phyloP scores from a whole-genome alignment of 2,888 invertebrate species.

The Clostera curtula region DNA sequence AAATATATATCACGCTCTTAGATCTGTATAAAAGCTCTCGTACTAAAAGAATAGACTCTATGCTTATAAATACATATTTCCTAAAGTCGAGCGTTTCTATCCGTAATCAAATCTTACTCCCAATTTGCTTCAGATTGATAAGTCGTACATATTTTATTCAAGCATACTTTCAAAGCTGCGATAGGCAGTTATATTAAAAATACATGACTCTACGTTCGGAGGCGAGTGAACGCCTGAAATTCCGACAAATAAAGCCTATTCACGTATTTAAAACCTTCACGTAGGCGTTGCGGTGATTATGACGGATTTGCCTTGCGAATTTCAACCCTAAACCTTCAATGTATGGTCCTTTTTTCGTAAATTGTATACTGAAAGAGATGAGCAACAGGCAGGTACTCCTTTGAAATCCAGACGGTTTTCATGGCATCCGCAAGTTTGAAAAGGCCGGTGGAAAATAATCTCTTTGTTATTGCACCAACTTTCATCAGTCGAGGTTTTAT shows the following conservation, averaged over 20 bases:
- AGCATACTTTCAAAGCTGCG: conserved; percentile 2
- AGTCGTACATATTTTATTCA: neutral
- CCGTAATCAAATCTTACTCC: too few relatives aligned
- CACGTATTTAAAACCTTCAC: conserved; percentile 21
- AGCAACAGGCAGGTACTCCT: conserved; percentile 31
- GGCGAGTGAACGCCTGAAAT: conserved; percentile 2
- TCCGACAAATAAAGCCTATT: conserved; percentile 17
- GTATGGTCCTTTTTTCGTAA: conserved; percentile 8
- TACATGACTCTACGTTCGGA: too few relatives aligned
- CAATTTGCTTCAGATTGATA: too few relatives aligned
- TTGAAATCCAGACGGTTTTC: conserved; percentile 18
- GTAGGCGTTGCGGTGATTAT: conserved; percentile 17
- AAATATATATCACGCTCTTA: too few relatives aligned
- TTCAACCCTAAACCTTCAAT: conserved; percentile 3
- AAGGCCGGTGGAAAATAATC: conserved; percentile 15
- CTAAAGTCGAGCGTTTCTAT: too few relatives aligned
- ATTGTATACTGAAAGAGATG: conserved; percentile 11
- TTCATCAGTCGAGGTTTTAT: conserved; percentile 10
- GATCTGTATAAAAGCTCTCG: too few relatives aligned
- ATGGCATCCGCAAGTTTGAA: conserved; percentile 13
- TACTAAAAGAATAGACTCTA: too few relatives aligned
- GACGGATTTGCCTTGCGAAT: conserved; percentile 5
- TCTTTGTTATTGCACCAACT: conserved; percentile 13
- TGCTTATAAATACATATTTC: too few relatives aligned
- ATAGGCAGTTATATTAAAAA: conserved; percentile 10